Evolutionary conservation across 2,113 vertebrate species (phyloP), one percentile per base, ranked within the genome.

Genomic region (Polypterus bichir): DNA sequence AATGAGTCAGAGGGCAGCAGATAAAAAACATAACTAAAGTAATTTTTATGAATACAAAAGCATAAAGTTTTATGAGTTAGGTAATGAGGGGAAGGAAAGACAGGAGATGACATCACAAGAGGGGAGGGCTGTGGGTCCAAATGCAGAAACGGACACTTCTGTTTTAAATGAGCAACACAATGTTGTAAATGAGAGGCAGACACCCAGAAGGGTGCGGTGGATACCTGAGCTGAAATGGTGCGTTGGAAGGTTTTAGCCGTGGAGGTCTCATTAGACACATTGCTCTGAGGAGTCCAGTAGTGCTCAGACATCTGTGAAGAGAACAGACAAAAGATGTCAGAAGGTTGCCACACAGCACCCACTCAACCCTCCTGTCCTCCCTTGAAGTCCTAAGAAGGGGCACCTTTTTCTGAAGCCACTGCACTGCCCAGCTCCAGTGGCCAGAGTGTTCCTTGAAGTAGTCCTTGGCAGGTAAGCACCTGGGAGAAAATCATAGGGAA

Each of bases 171-270:
- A 27, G 27, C 27, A 27, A 27, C 27, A 27, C 27, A 27, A 27
- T 27, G 27, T 27, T 27, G 27, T 10, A 55, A n/a, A n/a, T 27
- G 3, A 27, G 10, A 27, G 27, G 10, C 10, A n/a, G 54, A 27
- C 10, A 27, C 10, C 10, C 54, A 55, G 45, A 5, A 46, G 45
- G 44, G 1, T 11, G 44, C 67, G 3, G 27, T 11, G 44, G 10
- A 8, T 80, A 97, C 96, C 96, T 99, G 96, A 77, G 96, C 96
- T 49, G 96, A 99, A 74, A 99, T 98, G 0, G 96, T 99, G 59
- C 96, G 89, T 80, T 99, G 96, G 81, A 99, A 99, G 73, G 94
- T 98, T 85, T 99, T 99, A 72, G 93, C 96, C 53, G 95, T 98
- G 62, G 96, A 99, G 0, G 96, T 99, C 82, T 99, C 96, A 11